Evolutionary conservation across 2,113 vertebrate genomes (phyloP).

Genomic region (Manacus vitellinus): DNA sequence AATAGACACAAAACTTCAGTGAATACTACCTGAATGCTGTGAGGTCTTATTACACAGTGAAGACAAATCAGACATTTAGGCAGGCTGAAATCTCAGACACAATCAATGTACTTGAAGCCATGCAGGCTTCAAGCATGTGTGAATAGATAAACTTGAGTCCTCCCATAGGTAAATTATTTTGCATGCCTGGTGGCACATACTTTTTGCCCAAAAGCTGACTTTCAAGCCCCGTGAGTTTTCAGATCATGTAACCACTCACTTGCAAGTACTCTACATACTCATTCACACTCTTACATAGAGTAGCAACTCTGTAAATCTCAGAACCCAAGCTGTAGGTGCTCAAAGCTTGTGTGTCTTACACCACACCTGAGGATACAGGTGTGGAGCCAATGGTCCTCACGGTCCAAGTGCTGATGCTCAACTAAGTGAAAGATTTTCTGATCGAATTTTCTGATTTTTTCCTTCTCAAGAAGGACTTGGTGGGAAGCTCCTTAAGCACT

Average conservation of each 20-base stretch:
- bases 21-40: neutral
- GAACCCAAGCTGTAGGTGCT: neutral
- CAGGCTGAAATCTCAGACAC: neutral
- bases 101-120: neutral
- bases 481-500: neutral
- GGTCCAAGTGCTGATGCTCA: neutral
- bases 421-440: neutral
- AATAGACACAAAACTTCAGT: neutral
- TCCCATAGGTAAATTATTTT: neutral
- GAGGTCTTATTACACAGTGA: neutral
- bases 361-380: neutral
- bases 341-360: neutral
- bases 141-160: neutral
- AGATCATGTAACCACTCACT: neutral
- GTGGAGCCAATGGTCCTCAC: neutral
- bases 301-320: neutral
- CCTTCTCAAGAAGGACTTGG: neutral
- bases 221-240: neutral
- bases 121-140: neutral
- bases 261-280: neutral
- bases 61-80: neutral
- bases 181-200: neutral
- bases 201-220: neutral
- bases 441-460: neutral
- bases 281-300: neutral